Base-by-base conservation (phyloP, 2,113 vertebrate genomes). In the Lagenorhynchus albirostris region DNA sequence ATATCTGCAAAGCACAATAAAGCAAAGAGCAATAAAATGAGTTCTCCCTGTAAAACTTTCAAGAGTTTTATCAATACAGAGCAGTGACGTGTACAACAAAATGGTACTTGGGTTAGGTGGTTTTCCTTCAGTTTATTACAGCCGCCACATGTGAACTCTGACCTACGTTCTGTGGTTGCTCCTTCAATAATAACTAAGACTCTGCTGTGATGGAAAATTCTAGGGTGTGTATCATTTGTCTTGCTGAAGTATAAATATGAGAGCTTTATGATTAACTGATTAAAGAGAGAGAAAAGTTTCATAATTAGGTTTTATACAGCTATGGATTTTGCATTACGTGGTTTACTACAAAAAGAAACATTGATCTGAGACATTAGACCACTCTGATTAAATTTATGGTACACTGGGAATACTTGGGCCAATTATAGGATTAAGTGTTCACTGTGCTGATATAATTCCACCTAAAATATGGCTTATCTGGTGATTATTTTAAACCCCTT, bases 291-390 rank as follows among this genome's bases (percentile, higher is more conserved):
- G 41, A 14, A 92, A 81, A 58, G 5, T 95, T 96, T 88, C 88
- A 85, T 95, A 90, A 96, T 95, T 90, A 88, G 65, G 47, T 92
- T 96, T 94, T 91, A 92, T 70, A 94, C 76, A 96, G 67, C 70
- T 92, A 95, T 97, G 70, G 85, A 83, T 96, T 97, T 97, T 88
- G 60, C 71, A 97, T 90, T 94, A 94, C 88, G 36, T 82, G 73
- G 84, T 93, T 97, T 96, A 86, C 90, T 94, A 96, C 20, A 92
- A 93, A 95, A 96, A 97, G 90, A 94, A 97, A 96, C 86, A 86
- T n/a, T 95, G 96, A 96, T 70, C 81, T 17, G 36, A 97, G 76
- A 90, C 67, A 82, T 73, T 55, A 96, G 80, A 93, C 50, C 58
- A 55, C 50, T 96, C 47, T 82, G 82, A 97, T 98, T 95, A 88